Evolutionary conservation across 2,797 vertebrate genomes (phyloP).

Genomic region (Moxostoma hubbsi): DNA sequence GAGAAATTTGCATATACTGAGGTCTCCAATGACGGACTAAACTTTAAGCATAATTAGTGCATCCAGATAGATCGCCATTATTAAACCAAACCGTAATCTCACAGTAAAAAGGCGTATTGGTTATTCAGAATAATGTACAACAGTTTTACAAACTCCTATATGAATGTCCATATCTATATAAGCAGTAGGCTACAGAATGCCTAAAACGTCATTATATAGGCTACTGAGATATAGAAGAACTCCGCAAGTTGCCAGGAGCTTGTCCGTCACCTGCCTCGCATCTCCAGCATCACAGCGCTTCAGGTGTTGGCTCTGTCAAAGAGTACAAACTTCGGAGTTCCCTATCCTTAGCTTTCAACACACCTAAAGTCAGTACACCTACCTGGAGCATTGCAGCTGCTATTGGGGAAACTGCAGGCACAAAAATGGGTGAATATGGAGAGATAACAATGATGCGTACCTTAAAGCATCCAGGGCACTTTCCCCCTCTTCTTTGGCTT

Average conservation of each 20-base stretch:
- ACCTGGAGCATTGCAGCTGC: slow-evolving; percentile 1
- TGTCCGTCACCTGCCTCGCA: slow-evolving; percentile 21
- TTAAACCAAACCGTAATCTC: background rate
- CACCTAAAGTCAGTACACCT: background rate
- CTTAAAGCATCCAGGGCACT: slow-evolving; percentile 32
- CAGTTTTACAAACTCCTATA: no score
- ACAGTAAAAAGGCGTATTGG: background rate
- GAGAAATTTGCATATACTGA: background rate
- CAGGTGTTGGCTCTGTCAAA: background rate
- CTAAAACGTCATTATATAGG: background rate
- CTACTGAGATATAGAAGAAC: background rate
- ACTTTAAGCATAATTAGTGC: background rate
- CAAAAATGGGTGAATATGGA: background rate
- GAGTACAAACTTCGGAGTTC: slow-evolving; percentile 19
- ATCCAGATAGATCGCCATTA: background rate
- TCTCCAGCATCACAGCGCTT: slow-evolving; percentile 5
- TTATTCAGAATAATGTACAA: background rate
- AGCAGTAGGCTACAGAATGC: background rate
- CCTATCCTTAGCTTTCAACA: background rate
- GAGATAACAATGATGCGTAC: slow-evolving; percentile 30
- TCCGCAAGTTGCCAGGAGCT: slow-evolving; percentile 10
- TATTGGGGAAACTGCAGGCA: background rate
- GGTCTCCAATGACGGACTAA: background rate
- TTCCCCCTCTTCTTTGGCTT: slow-evolving; percentile 21
- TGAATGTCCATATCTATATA: background rate